Evolutionary conservation across 2,888 invertebrate species (phyloP), one percentile per base, ranked within the genome.

Genomic region (Synanthedon tipuliformis): DNA sequence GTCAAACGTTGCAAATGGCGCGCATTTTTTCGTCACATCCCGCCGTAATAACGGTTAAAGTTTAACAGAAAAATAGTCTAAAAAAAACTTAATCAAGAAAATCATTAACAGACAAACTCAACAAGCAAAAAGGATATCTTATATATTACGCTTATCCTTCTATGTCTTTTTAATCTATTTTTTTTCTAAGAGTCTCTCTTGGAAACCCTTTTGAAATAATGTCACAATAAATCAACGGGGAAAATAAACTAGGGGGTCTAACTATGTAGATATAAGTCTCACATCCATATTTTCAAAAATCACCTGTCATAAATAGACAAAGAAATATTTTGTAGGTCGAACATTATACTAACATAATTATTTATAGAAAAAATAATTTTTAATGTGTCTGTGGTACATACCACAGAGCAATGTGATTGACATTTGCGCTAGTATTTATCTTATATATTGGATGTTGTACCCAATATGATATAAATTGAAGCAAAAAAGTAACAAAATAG

Each of bases 11-110:
- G 55, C 56, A 54, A 51, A 52, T 56, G 56, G 34, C 34, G 34
- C 53, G 53, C 50, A 52, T 53, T 58, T 55, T 59, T 51, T 55
- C 53, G 50, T 12, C 23, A 34, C 5, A 27, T 52, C 16, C 23
- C 48, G 13, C 7, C n/a, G 34, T 34, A 34, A 34, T 61, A 69
- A 69, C 65, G 59, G 63, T 58, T 59, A 66, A 61, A 66, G 62
- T 52, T 59, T 52, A 68, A 71, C 67, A 65, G 23, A 66, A 65
- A 55, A 57, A 64, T 63, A 63, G 62, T 61, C 58, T 59, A 59
- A 62, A 62, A 55, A 50, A 57, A 53, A 48, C 15, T 23, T n/a
- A 48, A 52, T 41, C 18, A 34, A 34, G 16, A 40, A 23, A 49
- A 49, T 49, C 5, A 23, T 57, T 54, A 58, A 49, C 49, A 49